A percentile compares a stretch with the other conserved stretches of the same genome.
These are phyloP conservation scores for Diadophis punctatus DNA, from an alignment of 2,113 vertebrate genomes.

Conservation along the genomic window DNA sequence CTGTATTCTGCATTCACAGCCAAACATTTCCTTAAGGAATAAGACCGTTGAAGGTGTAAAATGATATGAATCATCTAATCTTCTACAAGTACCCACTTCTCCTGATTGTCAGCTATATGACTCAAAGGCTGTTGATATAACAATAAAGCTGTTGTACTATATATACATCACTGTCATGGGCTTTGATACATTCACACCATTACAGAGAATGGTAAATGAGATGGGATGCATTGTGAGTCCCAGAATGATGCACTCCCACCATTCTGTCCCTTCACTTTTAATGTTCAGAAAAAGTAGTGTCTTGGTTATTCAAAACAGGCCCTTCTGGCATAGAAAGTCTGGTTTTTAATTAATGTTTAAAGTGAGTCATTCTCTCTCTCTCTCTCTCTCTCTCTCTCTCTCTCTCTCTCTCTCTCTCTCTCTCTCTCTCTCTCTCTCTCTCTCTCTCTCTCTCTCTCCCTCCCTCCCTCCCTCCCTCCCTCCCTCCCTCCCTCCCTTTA, in stretches of 20 bases:
- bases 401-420: too few relatives aligned
- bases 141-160: background rate
- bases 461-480: fast-evolving
- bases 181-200: background rate
- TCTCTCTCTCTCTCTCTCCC: too few relatives aligned
- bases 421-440: too few relatives aligned
- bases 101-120: background rate
- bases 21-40: conserved; percentile 33
- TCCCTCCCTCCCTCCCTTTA: too few relatives aligned
- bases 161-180: background rate
- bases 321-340: background rate
- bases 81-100: background rate
- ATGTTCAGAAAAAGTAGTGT: background rate
- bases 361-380: background rate
- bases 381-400: too few relatives aligned
- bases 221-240: background rate
- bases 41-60: conserved; percentile 21
- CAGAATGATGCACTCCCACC: background rate
- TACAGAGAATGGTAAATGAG: background rate
- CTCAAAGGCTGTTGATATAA: background rate
- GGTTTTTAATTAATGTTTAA: background rate
- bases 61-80: conserved; percentile 7
- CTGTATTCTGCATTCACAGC: conserved; percentile 20
- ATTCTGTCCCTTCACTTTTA: background rate
- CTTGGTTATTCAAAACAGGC: background rate